Evolutionary conservation across 2,113 vertebrate species (phyloP).

Genomic region (Colius striatus): DNA sequence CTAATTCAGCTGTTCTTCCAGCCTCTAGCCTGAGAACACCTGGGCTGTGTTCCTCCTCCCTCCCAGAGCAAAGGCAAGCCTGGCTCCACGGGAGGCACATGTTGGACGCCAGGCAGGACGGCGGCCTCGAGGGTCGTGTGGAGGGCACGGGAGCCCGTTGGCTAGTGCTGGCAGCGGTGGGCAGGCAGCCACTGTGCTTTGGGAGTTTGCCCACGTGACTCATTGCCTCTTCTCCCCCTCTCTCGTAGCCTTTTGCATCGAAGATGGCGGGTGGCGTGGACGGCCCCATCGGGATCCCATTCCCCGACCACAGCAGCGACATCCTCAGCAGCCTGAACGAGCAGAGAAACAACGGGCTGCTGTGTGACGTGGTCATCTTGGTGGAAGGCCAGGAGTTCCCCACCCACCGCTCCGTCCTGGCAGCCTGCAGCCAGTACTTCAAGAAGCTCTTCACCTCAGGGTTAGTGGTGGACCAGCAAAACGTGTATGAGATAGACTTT

Average conservation of each 20-base stretch:
- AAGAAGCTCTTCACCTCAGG: slow-evolving; percentile 98
- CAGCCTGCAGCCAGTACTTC: slow-evolving; percentile 97
- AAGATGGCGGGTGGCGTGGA: slow-evolving; percentile 89
- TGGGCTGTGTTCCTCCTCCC: not conserved
- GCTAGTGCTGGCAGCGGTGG: accelerated
- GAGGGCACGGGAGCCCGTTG: accelerated
- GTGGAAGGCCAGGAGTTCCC: slow-evolving; percentile 93
- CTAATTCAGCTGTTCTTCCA: not conserved
- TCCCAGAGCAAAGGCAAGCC: not conserved
- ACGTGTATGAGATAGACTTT: slow-evolving; percentile 95
- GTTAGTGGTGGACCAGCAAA: slow-evolving; percentile 92
- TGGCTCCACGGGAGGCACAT: not conserved
- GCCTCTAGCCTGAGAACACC: not conserved
- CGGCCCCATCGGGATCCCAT: slow-evolving; percentile 97
- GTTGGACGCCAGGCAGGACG: not conserved
- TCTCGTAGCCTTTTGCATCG: slow-evolving; percentile 60
- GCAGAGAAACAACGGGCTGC: slow-evolving; percentile 91
- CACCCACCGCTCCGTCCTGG: slow-evolving; percentile 97
- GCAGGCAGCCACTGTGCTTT: not conserved
- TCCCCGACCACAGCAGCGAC: slow-evolving; percentile 97
- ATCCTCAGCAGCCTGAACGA: slow-evolving; percentile 94
- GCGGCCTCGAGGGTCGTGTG: accelerated
- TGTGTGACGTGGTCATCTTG: slow-evolving; percentile 96
- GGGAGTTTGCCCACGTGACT: not conserved
- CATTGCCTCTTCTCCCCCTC: not conserved